These are phyloP conservation scores for Zaprionus kolodkinae DNA, from an alignment of 1,140 invertebrate genomes.

Conservation along the genomic window DNA sequence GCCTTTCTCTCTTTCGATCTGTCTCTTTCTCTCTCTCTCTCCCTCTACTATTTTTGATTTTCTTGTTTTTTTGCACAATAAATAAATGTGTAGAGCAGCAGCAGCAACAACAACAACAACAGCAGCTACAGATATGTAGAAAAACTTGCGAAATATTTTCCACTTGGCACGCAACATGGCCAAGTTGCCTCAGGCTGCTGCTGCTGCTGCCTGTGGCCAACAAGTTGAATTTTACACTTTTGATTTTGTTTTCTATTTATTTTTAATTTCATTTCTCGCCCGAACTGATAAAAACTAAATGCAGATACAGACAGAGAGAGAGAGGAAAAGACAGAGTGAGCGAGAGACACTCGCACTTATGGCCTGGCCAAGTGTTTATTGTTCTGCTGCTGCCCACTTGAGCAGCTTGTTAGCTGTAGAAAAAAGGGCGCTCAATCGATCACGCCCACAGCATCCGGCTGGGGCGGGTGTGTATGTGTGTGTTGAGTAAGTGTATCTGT, in stretches of 20 bases:
- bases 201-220: slow-evolving; percentile 21
- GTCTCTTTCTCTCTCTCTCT: slow-evolving; percentile 15
- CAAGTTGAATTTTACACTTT: slow-evolving; percentile 77
- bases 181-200: slow-evolving; percentile 9
- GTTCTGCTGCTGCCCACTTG: slow-evolving; percentile 48
- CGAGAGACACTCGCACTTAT: slow-evolving; percentile 17
- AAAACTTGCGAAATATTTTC: slow-evolving; percentile 83
- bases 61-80: slow-evolving; percentile 70
- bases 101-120: slow-evolving; percentile 22
- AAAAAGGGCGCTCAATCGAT: slow-evolving; percentile 34
- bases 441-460: slow-evolving; percentile 42
- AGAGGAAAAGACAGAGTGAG: not conserved
- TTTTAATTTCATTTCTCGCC: slow-evolving; percentile 69
- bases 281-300: slow-evolving; percentile 66
- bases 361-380: slow-evolving; percentile 74
- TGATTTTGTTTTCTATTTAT: slow-evolving; percentile 68
- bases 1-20: slow-evolving; percentile 31
- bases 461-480: not conserved
- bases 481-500: slow-evolving; percentile 1
- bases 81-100: slow-evolving; percentile 63
- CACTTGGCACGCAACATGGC: slow-evolving; percentile 80
- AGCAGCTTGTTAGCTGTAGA: slow-evolving; percentile 45
- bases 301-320: slow-evolving; percentile 8
- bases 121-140: slow-evolving; percentile 40
- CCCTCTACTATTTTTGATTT: slow-evolving; percentile 17